Evolutionary conservation across 2,888 invertebrate genomes (phyloP).

Genomic region (Corbicula japonica): DNA sequence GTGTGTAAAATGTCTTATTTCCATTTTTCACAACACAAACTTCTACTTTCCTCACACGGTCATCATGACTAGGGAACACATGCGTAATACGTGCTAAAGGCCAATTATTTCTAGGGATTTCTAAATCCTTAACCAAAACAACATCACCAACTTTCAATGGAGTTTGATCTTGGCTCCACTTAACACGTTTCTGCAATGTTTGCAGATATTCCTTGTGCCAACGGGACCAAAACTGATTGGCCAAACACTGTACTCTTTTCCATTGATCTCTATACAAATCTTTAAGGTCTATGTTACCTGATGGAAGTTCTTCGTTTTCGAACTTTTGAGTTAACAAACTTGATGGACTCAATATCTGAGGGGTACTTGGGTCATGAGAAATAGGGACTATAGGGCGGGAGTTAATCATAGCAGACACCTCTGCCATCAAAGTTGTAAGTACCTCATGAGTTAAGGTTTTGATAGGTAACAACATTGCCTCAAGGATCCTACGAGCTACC

Average conservation of each 20-base stretch:
- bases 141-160: too few species aligned
- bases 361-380: background rate
- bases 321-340: background rate
- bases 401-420: conserved; percentile 56
- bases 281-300: background rate
- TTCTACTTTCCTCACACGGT: too few species aligned
- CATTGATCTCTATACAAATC: background rate
- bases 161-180: background rate
- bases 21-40: too few species aligned
- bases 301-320: background rate
- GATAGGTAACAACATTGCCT: conserved; percentile 38
- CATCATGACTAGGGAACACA: too few species aligned
- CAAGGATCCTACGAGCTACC: conserved; percentile 48
- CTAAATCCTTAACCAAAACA: too few species aligned
- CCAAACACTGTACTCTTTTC: conserved; percentile 1
- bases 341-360: background rate
- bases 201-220: background rate
- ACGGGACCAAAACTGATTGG: background rate
- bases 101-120: too few species aligned
- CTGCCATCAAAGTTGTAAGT: conserved; percentile 57
- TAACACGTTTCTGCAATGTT: background rate
- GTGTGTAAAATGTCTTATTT: too few species aligned
- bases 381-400: conserved; percentile 46
- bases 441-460: conserved; percentile 57
- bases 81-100: too few species aligned